phyloP scores from a whole-genome alignment of 2,888 invertebrate species.

The Lycocerus yunnanus region DNA sequence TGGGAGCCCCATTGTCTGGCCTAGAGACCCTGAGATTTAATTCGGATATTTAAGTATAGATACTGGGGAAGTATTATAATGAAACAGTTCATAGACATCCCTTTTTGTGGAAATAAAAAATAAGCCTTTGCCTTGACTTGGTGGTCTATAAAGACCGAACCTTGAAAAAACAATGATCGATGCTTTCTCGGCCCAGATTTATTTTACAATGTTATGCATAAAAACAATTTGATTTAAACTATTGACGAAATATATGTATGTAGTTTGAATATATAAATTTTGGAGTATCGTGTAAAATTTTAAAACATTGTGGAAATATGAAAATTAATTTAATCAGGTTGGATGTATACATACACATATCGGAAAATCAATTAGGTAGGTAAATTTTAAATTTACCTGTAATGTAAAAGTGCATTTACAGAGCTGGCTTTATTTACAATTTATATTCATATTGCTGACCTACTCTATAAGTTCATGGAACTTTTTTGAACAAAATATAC shows the following conservation, averaged over 20 bases:
- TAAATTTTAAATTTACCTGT: background rate
- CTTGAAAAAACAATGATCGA: conserved; percentile 1
- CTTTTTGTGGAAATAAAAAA: background rate
- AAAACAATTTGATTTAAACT: background rate
- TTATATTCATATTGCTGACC: background rate
- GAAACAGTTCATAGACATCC: background rate
- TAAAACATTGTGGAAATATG: background rate
- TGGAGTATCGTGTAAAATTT: background rate
- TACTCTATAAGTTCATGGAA: background rate
- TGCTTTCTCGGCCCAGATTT: background rate
- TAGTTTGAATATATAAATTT: background rate
- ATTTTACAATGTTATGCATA: background rate
- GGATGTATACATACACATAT: background rate
- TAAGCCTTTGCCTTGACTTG: background rate
- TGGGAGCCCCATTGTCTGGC: conserved; percentile 19
- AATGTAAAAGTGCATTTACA: background rate
- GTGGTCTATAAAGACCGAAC: background rate
- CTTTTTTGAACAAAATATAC: background rate
- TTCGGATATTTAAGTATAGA: conserved; percentile 1
- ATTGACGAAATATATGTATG: background rate
- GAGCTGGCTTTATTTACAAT: background rate
- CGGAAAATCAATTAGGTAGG: background rate
- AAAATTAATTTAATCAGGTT: background rate
- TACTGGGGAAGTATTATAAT: background rate
- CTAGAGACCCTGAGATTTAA: conserved; percentile 8